Conservation (phyloP, 1,140 invertebrate genomes). For the Orchestia grillus region DNA sequence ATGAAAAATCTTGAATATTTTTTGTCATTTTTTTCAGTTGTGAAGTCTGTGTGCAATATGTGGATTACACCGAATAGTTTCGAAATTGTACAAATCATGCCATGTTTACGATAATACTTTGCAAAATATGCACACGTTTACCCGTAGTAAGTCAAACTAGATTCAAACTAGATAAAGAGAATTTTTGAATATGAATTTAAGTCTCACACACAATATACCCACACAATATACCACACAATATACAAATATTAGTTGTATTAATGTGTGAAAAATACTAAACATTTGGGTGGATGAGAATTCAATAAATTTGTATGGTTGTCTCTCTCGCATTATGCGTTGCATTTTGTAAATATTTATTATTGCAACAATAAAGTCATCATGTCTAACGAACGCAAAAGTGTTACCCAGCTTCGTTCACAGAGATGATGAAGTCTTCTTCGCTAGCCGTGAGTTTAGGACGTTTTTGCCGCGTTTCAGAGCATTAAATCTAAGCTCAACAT, state of each 20-base stretch:
- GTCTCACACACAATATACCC: too few species aligned
- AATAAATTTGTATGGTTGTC: neutral
- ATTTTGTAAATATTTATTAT: neutral
- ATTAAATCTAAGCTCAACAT: neutral
- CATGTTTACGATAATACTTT: too few species aligned
- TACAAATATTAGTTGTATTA: neutral
- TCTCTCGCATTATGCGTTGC: neutral
- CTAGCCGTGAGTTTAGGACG: neutral
- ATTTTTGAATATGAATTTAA: too few species aligned
- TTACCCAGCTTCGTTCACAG: neutral
- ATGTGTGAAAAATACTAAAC: neutral
- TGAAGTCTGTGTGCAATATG: too few species aligned
- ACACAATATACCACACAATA: too few species aligned
- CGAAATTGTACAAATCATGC: too few species aligned
- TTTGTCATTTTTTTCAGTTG: too few species aligned
- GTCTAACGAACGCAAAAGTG: neutral
- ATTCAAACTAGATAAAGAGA: too few species aligned
- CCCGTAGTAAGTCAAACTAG: too few species aligned
- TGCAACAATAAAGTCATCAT: neutral
- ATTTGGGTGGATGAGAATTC: neutral
- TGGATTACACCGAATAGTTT: too few species aligned
- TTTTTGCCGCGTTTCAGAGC: neutral
- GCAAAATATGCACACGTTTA: too few species aligned
- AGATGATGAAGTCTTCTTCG: neutral
- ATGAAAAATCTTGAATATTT: too few species aligned